phyloP scores from a whole-genome alignment of 2,797 vertebrate genomes.

The Iguana delicatissima region DNA sequence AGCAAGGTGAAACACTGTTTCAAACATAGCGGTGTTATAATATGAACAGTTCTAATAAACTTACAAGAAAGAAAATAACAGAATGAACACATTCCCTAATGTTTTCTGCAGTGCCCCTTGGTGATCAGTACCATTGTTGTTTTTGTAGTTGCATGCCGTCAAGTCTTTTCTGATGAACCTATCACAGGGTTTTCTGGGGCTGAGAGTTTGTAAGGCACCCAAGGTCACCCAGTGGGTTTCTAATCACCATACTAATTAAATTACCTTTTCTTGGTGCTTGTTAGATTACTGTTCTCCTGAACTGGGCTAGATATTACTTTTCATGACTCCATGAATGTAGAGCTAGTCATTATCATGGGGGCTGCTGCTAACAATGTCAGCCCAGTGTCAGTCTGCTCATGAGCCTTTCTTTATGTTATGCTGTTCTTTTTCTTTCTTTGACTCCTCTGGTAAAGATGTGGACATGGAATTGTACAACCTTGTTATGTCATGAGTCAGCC shows the following conservation, averaged over 20 bases:
- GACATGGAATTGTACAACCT: background rate
- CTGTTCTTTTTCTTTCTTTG: background rate
- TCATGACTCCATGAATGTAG: background rate
- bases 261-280: background rate
- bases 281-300: background rate
- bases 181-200: no score
- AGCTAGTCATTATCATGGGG: background rate
- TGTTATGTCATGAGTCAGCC: no score
- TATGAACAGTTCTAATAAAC: background rate
- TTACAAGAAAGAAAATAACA: background rate
- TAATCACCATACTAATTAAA: background rate
- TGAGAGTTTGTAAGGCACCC: no score
- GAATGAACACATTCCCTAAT: background rate
- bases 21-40: background rate
- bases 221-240: no score
- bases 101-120: background rate
- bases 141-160: no score
- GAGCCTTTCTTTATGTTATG: background rate
- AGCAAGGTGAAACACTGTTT: background rate
- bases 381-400: background rate
- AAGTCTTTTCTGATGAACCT: no score
- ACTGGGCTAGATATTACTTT: background rate
- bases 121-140: background rate
- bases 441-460: background rate
- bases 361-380: background rate